A percentile compares a stretch with the other conserved stretches of the same genome.
Conservation (phyloP, 2,113 vertebrate genomes). For the Syrmaticus mikado region DNA sequence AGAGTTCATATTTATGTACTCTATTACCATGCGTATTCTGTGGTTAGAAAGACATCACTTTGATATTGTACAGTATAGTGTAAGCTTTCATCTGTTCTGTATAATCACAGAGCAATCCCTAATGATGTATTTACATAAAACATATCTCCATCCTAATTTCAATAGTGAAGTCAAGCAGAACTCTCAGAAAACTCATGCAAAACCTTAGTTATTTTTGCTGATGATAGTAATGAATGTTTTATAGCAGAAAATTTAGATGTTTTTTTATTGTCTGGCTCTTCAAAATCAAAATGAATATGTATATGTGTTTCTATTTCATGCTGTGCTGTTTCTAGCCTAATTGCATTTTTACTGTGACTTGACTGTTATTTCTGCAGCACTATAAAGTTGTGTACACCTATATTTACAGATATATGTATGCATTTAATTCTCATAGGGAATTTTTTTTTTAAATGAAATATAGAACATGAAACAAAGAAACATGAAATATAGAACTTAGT, state of each 20-base stretch:
- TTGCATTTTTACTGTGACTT: neutral
- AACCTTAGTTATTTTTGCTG: conserved; percentile 46
- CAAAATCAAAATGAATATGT: conserved; percentile 37
- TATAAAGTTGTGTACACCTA: neutral
- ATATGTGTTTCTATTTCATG: conserved; percentile 20
- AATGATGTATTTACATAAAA: conserved; percentile 66
- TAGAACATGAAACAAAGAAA: neutral
- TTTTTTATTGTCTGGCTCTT: conserved; percentile 42
- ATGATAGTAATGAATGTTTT: conserved; percentile 41
- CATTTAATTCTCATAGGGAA: neutral
- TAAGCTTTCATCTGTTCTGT: conserved; percentile 48
- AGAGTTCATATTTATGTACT: conserved; percentile 26
- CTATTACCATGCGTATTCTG: conserved; percentile 25
- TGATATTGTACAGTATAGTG: conserved; percentile 12
- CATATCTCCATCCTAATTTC: conserved; percentile 43
- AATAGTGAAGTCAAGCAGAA: conserved; percentile 54
- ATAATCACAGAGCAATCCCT: conserved; percentile 51
- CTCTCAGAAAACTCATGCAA: conserved; percentile 22
- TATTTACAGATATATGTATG: neutral
- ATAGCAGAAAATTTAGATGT: neutral
- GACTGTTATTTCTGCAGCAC: neutral
- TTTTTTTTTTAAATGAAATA: neutral
- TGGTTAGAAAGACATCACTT: conserved; percentile 42
- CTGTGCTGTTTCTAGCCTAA: neutral
- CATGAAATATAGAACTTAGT: neutral